A percentile compares a stretch with the other conserved stretches of the same genome.
These are phyloP conservation scores for Cotesia typhae DNA, from an alignment of 1,140 invertebrate species.

Conservation along the genomic window DNA sequence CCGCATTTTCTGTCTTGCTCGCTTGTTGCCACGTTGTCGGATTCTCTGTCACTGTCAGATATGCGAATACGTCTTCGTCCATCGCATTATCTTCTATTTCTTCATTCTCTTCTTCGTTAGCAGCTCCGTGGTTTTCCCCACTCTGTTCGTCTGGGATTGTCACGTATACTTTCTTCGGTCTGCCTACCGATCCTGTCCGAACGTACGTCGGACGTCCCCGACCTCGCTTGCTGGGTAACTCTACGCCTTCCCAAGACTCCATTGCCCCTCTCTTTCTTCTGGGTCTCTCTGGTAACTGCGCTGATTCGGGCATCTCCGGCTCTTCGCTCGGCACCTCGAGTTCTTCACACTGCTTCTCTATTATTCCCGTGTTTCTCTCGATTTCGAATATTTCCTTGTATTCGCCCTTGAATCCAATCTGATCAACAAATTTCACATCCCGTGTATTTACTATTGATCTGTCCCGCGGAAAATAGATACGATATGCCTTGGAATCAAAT, in stretches of 20 bases:
- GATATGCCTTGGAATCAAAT: constrained; percentile 47
- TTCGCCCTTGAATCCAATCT: too few relatives aligned
- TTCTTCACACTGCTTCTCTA: too few relatives aligned
- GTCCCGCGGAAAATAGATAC: too few relatives aligned
- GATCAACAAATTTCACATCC: too few relatives aligned
- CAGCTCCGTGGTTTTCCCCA: background rate
- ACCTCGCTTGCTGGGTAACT: constrained; percentile 7
- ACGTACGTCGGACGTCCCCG: constrained; percentile 19
- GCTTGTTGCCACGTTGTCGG: too few relatives aligned
- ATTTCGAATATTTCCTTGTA: too few relatives aligned
- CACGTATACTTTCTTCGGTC: constrained; percentile 31
- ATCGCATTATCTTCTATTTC: background rate
- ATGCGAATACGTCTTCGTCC: background rate
- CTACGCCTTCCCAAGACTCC: background rate
- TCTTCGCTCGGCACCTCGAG: too few relatives aligned
- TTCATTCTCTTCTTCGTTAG: background rate
- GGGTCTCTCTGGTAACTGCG: background rate
- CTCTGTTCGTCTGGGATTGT: background rate
- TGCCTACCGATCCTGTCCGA: constrained; percentile 17
- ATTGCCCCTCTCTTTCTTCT: background rate
- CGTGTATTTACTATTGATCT: too few relatives aligned
- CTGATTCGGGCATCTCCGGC: too few relatives aligned
- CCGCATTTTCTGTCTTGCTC: constrained; percentile 20
- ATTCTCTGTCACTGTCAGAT: too few relatives aligned
- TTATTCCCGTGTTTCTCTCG: too few relatives aligned